A percentile compares a stretch with the other conserved stretches of the same genome.
phyloP scores from a whole-genome alignment of 2,888 invertebrate species.

The Heliconius sara region DNA sequence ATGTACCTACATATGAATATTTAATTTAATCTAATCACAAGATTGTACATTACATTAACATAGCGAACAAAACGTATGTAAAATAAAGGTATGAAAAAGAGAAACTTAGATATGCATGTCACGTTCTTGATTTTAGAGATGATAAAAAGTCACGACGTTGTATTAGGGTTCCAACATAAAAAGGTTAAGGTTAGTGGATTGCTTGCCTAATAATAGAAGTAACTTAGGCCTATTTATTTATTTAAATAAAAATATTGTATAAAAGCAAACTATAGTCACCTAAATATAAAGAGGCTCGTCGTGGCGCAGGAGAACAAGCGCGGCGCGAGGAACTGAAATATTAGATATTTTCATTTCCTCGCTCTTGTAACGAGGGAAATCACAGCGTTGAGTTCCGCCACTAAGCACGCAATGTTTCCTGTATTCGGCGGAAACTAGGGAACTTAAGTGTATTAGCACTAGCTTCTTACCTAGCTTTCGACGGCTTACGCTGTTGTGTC shows the following conservation, averaged over 20 bases:
- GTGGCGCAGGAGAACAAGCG: too few relatives aligned
- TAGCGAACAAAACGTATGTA: constrained; percentile 19
- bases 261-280: too few relatives aligned
- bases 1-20: not conserved
- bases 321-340: too few relatives aligned
- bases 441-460: too few relatives aligned
- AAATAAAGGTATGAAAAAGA: constrained; percentile 13
- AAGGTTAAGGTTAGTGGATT: constrained; percentile 24
- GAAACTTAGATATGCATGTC: constrained; percentile 26
- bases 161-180: constrained; percentile 23
- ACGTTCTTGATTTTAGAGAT: constrained; percentile 30
- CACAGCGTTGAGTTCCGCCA: too few relatives aligned
- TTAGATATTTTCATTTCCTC: too few relatives aligned
- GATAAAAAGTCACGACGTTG: constrained; percentile 31
- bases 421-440: too few relatives aligned
- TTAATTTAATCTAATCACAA: not conserved
- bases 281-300: too few relatives aligned
- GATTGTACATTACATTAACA: constrained; percentile 11
- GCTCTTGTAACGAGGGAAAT: too few relatives aligned
- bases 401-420: too few relatives aligned
- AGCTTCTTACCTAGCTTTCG: too few relatives aligned
- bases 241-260: not conserved
- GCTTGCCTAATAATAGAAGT: not conserved
- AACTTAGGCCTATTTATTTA: not conserved
- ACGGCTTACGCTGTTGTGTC: too few relatives aligned